Evolutionary conservation across 2,888 invertebrate genomes (phyloP).

Genomic region (Plebejus melissa): DNA sequence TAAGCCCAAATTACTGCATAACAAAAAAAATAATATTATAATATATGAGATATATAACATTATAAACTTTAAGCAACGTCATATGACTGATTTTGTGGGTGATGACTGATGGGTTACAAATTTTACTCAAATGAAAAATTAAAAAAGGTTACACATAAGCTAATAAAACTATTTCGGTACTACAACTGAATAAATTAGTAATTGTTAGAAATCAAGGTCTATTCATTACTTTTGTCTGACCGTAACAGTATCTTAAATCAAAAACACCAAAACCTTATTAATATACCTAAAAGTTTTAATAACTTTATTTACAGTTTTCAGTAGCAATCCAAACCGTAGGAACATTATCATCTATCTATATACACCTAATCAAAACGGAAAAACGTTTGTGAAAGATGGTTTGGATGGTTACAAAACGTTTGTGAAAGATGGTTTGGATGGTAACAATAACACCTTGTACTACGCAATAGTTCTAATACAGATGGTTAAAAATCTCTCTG

Average conservation of each 20-base stretch:
- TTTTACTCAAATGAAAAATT: neutral
- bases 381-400: neutral
- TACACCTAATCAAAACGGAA: neutral
- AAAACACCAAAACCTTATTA: slow-evolving; percentile 18
- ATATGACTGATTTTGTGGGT: neutral
- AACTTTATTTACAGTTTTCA: neutral
- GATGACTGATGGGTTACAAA: neutral
- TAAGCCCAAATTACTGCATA: neutral
- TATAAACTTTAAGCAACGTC: neutral
- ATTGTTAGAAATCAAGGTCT: slow-evolving; percentile 6
- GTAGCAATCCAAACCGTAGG: neutral
- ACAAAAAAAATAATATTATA: too few relatives aligned
- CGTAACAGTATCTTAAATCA: neutral
- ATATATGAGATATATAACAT: too few relatives aligned
- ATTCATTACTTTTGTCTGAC: neutral
- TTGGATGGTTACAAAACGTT: neutral
- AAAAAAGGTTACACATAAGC: neutral
- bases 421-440: neutral
- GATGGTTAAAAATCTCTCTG: slow-evolving; percentile 23
- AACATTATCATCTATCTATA: neutral
- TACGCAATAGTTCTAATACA: neutral
- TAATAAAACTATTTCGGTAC: neutral
- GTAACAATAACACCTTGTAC: neutral
- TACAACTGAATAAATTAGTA: neutral
- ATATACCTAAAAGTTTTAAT: neutral